Base-by-base conservation (phyloP, 1,140 invertebrate species). In the Matsumurasca onukii region DNA sequence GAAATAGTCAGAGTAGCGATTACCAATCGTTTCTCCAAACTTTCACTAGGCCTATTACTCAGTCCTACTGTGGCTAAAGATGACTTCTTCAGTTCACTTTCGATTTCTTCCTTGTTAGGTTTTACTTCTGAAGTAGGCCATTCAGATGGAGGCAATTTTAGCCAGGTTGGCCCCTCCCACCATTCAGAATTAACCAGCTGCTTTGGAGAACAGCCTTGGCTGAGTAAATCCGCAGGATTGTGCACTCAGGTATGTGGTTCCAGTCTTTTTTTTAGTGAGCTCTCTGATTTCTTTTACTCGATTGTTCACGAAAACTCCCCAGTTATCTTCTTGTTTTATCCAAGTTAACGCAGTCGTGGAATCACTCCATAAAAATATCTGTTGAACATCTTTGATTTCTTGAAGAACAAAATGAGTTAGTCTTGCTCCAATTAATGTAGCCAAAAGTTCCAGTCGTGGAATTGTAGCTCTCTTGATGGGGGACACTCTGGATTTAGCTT, bases 151-250 rank as follows among this genome's bases (percentile, higher is more conserved):
- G 49, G 22, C 5, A 1, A 24, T 24, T 67, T 68, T 25, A 80
- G 66, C 78, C 77, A 80, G 0, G 62, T 34, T 3, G 80, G 78
- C 15, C 80, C 77, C 70, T 80, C 75, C 76, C 76, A 77, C 79
- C 79, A 82, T 70, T 72, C 71, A 12, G 74, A 75, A 29, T 78
- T 69, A 9, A 77, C 25, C 13, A 81, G 71, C 24, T 69, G 12
- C 67, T 73, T 72, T 2, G 75, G 61, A 3, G 67, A 30, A 71
- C 76, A 79, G 25, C 80, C 79, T 72, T 80, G 67, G 13, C 79
- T 80, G 5, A 76, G 75, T 20, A 80, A 68, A 72, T 82, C 80
- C 20, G 78, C 59, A 17, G 66, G 55, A 25, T 70, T 62, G 31
- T 15, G 20, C 1, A n/a, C 61, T 39, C 66, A 62, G 55, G 45